These are phyloP conservation scores for Rhegmatorhina hoffmannsi DNA, from an alignment of 2,113 vertebrate species.

Conservation along the genomic window DNA sequence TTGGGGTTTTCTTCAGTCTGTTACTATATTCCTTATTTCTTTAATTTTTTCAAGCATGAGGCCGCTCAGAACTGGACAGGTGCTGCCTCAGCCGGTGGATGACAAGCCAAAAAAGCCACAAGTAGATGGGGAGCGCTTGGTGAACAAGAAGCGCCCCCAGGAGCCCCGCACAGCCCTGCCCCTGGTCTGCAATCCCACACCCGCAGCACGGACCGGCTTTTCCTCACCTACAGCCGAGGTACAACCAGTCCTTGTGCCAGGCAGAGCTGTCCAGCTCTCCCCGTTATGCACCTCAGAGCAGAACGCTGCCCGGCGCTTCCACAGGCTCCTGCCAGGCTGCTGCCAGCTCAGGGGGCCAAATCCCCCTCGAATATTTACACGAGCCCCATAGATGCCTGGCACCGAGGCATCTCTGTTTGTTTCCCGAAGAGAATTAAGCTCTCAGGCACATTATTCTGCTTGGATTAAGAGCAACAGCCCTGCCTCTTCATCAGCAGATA, in stretches of 20 bases:
- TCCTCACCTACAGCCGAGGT: neutral
- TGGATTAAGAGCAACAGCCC: accelerated
- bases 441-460: neutral
- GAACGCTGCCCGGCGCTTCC: neutral
- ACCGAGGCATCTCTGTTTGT: neutral
- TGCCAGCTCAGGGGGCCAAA: neutral
- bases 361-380: neutral
- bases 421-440: neutral
- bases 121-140: accelerated
- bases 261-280: neutral
- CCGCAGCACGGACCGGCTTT: accelerated
- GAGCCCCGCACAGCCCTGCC: neutral
- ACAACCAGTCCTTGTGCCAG: neutral
- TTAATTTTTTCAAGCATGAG: neutral
- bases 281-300: accelerated
- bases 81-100: neutral
- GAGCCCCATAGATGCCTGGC: neutral
- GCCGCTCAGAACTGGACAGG: neutral
- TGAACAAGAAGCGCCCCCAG: neutral
- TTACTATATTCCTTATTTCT: neutral
- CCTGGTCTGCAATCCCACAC: accelerated
- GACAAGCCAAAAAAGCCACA: neutral
- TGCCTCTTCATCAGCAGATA: neutral
- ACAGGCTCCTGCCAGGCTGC: neutral
- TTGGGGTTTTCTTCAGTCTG: neutral